Evolutionary conservation across 2,797 vertebrate species (phyloP).

Genomic region (Pogoniulus pusillus): DNA sequence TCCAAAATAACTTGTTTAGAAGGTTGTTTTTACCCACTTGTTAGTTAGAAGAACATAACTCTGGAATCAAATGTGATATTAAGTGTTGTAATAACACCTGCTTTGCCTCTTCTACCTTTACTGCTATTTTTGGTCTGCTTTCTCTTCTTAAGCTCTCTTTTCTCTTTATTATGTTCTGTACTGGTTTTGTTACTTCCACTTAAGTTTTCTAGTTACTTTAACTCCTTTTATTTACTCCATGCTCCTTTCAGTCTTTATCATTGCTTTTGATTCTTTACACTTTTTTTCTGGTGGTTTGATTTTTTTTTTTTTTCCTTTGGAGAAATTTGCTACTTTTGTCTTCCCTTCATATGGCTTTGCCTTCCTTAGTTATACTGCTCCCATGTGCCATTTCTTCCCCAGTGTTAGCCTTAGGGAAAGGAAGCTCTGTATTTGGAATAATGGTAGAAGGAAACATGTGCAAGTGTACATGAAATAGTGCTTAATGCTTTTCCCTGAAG

Average conservation of each 20-base stretch:
- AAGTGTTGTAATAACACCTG: neutral
- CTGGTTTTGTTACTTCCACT: neutral
- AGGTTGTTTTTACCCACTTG: neutral
- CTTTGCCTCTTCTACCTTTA: neutral
- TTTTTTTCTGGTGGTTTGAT: too few species aligned
- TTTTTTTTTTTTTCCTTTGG: neutral
- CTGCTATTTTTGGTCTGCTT: neutral
- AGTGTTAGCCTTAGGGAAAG: neutral
- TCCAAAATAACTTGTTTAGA: neutral
- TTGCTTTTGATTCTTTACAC: neutral
- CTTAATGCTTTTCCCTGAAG: neutral
- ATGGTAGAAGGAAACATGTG: slow-evolving; percentile 19
- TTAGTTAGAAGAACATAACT: neutral
- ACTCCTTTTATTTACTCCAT: neutral
- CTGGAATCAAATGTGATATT: neutral
- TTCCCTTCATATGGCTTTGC: neutral
- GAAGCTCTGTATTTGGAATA: neutral
- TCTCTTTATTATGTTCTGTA: neutral
- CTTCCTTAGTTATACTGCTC: neutral
- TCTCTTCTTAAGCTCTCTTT: neutral
- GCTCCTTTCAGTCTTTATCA: neutral
- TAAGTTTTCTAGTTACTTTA: neutral
- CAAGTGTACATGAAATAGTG: neutral
- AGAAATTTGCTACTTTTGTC: neutral
- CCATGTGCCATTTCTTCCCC: neutral